A percentile compares a stretch with the other conserved stretches of the same genome.
Conservation (phyloP, 2,888 invertebrate genomes). For the Smittia aterrima region DNA sequence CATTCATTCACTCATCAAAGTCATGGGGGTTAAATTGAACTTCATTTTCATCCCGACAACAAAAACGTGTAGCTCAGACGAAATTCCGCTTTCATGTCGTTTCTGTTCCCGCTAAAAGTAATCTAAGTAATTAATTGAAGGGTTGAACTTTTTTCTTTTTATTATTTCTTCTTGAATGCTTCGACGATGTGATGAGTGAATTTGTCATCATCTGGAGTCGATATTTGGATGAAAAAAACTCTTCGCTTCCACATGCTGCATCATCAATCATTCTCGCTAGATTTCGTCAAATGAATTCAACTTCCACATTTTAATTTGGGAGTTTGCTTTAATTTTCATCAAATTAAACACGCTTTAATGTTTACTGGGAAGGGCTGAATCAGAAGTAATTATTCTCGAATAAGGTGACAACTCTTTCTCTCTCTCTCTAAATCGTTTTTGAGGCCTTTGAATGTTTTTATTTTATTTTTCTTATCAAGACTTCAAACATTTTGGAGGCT, state of each 20-base stretch:
- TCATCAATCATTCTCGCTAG: constrained; percentile 33
- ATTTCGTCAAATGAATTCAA: constrained; percentile 10
- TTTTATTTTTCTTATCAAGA: too few species aligned
- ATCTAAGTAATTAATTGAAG: constrained; percentile 33
- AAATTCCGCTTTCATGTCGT: background rate
- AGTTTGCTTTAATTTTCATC: background rate
- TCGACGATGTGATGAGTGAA: constrained; percentile 24
- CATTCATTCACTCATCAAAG: background rate
- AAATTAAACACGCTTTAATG: too few species aligned
- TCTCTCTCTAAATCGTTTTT: too few species aligned
- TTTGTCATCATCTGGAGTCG: constrained; percentile 32
- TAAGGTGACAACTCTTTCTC: too few species aligned
- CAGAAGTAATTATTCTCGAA: too few species aligned
- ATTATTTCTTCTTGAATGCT: too few species aligned
- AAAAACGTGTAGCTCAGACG: background rate
- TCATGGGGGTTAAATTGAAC: constrained; percentile 4
- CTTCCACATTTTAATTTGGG: background rate
- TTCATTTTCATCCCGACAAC: background rate
- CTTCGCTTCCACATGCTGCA: background rate
- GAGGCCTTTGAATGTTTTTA: too few species aligned
- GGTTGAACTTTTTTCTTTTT: constrained; percentile 13
- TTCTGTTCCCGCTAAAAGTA: too few species aligned
- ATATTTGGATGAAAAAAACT: background rate
- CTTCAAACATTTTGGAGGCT: too few species aligned
- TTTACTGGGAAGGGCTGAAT: too few species aligned